A percentile compares a stretch with the other conserved stretches of the same genome.
These are phyloP conservation scores for Mellilla xanthometata DNA, from an alignment of 2,888 invertebrate genomes.

Conservation along the genomic window DNA sequence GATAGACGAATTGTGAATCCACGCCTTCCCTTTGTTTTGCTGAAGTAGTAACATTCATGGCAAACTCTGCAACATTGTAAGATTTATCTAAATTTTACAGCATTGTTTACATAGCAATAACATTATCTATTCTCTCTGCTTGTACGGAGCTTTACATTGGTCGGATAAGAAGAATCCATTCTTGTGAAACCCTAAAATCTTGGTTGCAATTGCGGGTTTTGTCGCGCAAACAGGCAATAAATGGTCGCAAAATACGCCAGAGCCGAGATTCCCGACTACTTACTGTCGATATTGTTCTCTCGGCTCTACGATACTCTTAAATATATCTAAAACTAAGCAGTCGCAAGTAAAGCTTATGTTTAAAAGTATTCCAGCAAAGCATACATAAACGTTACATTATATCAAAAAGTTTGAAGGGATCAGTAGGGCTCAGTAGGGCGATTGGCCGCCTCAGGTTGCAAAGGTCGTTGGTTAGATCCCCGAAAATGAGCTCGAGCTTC, in stretches of 20 bases:
- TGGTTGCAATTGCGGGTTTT: constrained; percentile 57
- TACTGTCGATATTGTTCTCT: constrained; percentile 47
- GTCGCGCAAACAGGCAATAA: constrained; percentile 58
- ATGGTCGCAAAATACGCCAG: constrained; percentile 52
- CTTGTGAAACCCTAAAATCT: constrained; percentile 55
- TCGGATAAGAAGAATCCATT: constrained; percentile 59
- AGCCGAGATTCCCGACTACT: constrained; percentile 45
- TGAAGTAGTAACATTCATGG: constrained; percentile 26
- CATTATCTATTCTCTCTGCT: constrained; percentile 50
- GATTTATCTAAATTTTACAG: constrained; percentile 50
- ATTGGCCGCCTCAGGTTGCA: no score
- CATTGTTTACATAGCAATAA: constrained; percentile 49
- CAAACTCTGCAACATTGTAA: constrained; percentile 39
- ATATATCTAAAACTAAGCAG: constrained; percentile 21
- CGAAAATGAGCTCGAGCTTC: no score
- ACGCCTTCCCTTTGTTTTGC: constrained; percentile 19
- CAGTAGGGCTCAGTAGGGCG: no score
- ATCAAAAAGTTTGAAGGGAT: no score
- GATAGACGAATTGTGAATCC: constrained; percentile 20
- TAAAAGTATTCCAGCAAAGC: no score
- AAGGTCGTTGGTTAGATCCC: no score
- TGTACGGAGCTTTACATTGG: constrained; percentile 44
- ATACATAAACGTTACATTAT: no score
- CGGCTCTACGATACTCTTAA: constrained; percentile 33
- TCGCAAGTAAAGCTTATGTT: constrained; percentile 1